Evolutionary conservation across 2,888 invertebrate species (phyloP).

Genomic region (Lycocerus yunnanus): DNA sequence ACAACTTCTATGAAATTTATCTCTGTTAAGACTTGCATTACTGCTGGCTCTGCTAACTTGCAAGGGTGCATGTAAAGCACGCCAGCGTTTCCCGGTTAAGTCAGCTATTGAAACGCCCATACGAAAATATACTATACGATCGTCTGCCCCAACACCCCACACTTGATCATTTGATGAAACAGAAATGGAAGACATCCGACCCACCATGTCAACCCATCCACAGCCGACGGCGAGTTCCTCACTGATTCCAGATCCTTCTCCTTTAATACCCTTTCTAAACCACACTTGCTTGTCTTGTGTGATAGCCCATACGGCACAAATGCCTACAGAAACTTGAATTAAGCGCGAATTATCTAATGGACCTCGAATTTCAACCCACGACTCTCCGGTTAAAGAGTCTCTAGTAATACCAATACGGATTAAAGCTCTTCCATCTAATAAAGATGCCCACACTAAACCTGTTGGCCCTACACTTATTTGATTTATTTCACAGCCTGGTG

Average conservation of each 20-base stretch:
- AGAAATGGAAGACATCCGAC: constrained; percentile 81
- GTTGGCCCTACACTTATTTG: constrained; percentile 86
- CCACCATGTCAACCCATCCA: constrained; percentile 90
- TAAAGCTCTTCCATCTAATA: constrained; percentile 82
- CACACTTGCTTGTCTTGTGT: constrained; percentile 84
- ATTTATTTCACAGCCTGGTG: constrained; percentile 79
- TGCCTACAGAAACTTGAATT: constrained; percentile 79
- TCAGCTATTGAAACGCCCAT: constrained; percentile 75
- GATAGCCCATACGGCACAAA: constrained; percentile 78
- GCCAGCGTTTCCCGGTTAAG: constrained; percentile 88
- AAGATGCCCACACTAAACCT: constrained; percentile 85
- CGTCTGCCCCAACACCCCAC: constrained; percentile 83
- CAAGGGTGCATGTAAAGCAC: constrained; percentile 76
- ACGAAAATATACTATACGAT: constrained; percentile 80
- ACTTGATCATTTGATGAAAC: constrained; percentile 85
- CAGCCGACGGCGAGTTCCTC: constrained; percentile 79
- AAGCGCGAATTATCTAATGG: constrained; percentile 74
- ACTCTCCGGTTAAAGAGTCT: constrained; percentile 66
- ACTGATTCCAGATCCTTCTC: constrained; percentile 71
- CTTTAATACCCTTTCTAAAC: constrained; percentile 80
- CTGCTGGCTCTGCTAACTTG: constrained; percentile 84
- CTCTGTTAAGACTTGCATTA: constrained; percentile 65
- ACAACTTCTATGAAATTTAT: constrained; percentile 65
- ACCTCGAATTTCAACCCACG: constrained; percentile 82
- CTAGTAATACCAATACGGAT: constrained; percentile 84